Evolutionary conservation across 2,113 vertebrate species (phyloP), one percentile per base, ranked within the genome.

Genomic region (Protomyctophum bolini): DNA sequence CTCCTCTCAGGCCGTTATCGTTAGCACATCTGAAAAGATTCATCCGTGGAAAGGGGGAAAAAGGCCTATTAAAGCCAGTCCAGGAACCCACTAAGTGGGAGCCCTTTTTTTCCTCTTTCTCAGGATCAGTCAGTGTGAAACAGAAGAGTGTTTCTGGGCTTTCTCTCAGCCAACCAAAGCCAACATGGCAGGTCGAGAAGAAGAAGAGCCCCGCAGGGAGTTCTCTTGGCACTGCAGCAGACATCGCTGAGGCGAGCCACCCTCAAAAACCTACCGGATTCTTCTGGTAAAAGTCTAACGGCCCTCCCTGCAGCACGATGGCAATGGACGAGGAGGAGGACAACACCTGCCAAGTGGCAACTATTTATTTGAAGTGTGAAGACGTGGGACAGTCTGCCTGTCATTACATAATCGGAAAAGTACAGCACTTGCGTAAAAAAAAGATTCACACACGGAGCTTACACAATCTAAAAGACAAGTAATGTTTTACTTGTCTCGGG

Each of bases 261-360:
- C 70, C 68, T 58, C 49, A 46, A 79, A 83, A 86, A 69, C n/a
- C n/a, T n/a, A n/a, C 56, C 0, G 3, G 6, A 79, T 79, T 77
- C 72, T 62, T 82, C 75, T 55, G 63, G 60, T 71, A 56, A 80
- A 71, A 33, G 33, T 67, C 61, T 63, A 83, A 73, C 66, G 82
- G 66, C 58, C 33, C 55, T 33, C n/a, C 65, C 54, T 57, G 72
- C 50, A 60, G 14, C 10, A 4, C 1, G 58, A 69, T n/a, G 10
- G 45, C 75, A 78, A 67, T 47, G 70, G 77, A 14, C 14, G 71
- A 76, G 75, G 72, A 60, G 68, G 54, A 5, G n/a, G 47, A 81
- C 67, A 33, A 66, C 2, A 28, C 63, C 49, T n/a, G 49, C 63
- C 14, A 21, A 21, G 21, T 21, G 21, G 21, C 21, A 55, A 49